phyloP scores from a whole-genome alignment of 2,888 invertebrate species.

The Adineta ricciae region DNA sequence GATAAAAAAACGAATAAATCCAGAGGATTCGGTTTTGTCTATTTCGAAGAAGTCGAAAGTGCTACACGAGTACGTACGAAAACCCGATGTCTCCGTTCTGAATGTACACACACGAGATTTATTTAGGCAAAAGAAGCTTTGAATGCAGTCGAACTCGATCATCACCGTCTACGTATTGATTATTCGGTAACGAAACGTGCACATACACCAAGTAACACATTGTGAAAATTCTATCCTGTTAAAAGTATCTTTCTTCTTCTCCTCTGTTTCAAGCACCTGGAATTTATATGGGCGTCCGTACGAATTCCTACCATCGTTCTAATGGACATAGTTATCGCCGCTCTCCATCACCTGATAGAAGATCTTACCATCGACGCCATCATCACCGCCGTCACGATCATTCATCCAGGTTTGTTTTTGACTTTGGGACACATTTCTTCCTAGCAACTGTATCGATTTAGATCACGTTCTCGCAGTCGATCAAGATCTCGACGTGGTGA shows the following conservation, averaged over 20 bases:
- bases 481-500: constrained; percentile 17
- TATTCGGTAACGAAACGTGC: constrained; percentile 14
- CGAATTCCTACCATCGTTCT: neutral
- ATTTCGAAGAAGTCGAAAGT: constrained; percentile 4
- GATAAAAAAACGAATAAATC: constrained; percentile 21
- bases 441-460: neutral
- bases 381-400: neutral
- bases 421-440: neutral
- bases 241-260: neutral
- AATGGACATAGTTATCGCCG: neutral
- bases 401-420: neutral
- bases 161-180: neutral
- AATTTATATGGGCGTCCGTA: constrained; percentile 12
- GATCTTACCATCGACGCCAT: neutral
- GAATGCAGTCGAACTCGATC: neutral
- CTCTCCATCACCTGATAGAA: neutral
- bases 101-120: too few species aligned
- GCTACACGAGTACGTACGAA: neutral
- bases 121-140: constrained; percentile 15
- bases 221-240: neutral
- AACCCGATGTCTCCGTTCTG: too few species aligned
- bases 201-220: constrained; percentile 2
- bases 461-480: constrained; percentile 6
- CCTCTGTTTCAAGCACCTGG: neutral
- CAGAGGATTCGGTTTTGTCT: neutral